Percentiles rank a stretch among this genome's conserved stretches.
Evolutionary conservation across 1,140 invertebrate species (phyloP).

Genomic region (Cotesia typhae): DNA sequence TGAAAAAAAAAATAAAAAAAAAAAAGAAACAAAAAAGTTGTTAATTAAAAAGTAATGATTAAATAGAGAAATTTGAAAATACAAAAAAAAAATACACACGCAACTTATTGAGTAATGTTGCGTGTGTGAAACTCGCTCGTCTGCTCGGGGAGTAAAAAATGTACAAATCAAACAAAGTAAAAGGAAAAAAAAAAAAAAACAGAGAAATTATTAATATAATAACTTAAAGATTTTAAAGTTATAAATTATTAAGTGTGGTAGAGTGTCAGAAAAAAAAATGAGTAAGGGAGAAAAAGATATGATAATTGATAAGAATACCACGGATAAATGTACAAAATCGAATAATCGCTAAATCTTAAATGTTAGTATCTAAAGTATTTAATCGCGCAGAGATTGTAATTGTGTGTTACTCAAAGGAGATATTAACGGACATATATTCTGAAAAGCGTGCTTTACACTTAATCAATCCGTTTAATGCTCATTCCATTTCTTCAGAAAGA

Average conservation of each 20-base stretch:
- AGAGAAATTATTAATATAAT: slow-evolving; percentile 65
- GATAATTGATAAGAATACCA: slow-evolving; percentile 44
- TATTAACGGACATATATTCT: background rate
- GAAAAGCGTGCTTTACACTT: background rate
- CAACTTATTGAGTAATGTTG: slow-evolving; percentile 26
- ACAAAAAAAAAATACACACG: background rate
- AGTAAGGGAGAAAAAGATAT: slow-evolving; percentile 33
- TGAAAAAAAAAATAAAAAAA: slow-evolving; percentile 29
- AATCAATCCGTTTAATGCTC: background rate
- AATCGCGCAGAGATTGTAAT: slow-evolving; percentile 48
- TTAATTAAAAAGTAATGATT: slow-evolving; percentile 22
- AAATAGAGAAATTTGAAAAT: slow-evolving; percentile 19
- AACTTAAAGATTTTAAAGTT: slow-evolving; percentile 61
- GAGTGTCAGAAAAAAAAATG: slow-evolving; percentile 35
- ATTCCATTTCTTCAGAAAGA: slow-evolving; percentile 11
- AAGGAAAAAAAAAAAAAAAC: slow-evolving; percentile 48
- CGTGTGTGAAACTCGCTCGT: slow-evolving; percentile 44
- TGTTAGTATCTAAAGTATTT: slow-evolving; percentile 63
- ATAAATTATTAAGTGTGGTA: slow-evolving; percentile 58
- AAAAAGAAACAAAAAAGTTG: slow-evolving; percentile 16
- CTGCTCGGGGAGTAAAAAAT: slow-evolving; percentile 56
- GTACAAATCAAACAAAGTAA: slow-evolving; percentile 62
- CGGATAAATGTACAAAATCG: slow-evolving; percentile 63
- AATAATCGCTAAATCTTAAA: slow-evolving; percentile 60
- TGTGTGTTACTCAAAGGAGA: slow-evolving; percentile 38